A percentile compares a stretch with the other conserved stretches of the same genome.
These are phyloP conservation scores for Cricetomys ansorgei DNA, from an alignment of 2,113 vertebrate genomes.

Conservation along the genomic window DNA sequence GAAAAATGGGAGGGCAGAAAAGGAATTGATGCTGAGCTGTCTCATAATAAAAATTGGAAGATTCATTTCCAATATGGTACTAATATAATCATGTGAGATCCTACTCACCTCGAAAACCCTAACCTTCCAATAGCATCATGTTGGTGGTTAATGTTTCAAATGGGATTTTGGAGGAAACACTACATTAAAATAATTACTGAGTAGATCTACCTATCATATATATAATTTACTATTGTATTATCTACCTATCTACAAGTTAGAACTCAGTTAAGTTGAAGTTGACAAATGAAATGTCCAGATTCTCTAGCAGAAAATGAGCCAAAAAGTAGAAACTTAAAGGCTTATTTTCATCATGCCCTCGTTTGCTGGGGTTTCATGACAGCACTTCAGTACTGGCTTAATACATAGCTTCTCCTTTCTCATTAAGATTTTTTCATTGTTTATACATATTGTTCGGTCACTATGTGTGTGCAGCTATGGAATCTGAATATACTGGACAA, in stretches of 20 bases:
- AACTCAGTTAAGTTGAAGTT: neutral
- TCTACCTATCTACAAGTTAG: neutral
- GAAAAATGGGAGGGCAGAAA: neutral
- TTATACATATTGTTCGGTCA: neutral
- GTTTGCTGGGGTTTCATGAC: neutral
- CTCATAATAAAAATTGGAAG: neutral
- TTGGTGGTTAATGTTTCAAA: neutral
- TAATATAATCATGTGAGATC: neutral
- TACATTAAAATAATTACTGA: neutral
- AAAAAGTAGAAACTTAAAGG: neutral
- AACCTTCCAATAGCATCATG: neutral
- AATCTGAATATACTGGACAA: neutral
- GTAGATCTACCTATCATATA: neutral
- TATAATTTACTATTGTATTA: too few species aligned
- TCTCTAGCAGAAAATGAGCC: neutral
- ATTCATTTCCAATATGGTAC: neutral
- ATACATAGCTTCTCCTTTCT: neutral
- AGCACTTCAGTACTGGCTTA: neutral
- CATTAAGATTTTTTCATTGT: neutral
- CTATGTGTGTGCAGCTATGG: neutral
- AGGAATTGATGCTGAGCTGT: accelerated
- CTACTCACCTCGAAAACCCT: too few species aligned
- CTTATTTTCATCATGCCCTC: neutral
- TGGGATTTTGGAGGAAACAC: neutral
- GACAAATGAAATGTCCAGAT: neutral